Evolutionary conservation across 2,888 invertebrate genomes (phyloP).

Genomic region (Oscheius sp.): DNA sequence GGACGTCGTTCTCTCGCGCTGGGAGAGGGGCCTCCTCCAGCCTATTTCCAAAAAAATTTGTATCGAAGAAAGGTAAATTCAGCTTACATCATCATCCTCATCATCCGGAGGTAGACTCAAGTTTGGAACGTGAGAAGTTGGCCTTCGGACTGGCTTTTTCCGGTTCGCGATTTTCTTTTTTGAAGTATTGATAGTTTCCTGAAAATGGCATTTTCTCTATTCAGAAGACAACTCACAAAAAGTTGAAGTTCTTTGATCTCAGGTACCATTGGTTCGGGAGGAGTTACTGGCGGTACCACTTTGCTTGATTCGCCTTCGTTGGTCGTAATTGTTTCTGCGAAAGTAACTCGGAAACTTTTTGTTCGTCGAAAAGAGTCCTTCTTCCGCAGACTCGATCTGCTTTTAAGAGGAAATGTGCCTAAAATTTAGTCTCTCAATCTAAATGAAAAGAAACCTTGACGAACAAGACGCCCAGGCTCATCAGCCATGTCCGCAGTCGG

Average conservation of each 20-base stretch:
- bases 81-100: not conserved
- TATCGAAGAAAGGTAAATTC: not conserved
- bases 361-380: not conserved
- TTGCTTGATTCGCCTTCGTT: constrained; percentile 5
- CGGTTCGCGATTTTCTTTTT: constrained; percentile 20
- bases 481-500: constrained; percentile 1
- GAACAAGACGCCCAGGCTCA: constrained; percentile 15
- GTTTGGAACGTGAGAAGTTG: constrained; percentile 30
- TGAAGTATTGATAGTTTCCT: constrained; percentile 15
- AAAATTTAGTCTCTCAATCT: not conserved
- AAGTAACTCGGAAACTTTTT: constrained; percentile 22
- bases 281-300: not conserved
- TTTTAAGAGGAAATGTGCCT: constrained; percentile 9
- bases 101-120: not conserved
- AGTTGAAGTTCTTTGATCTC: no score
- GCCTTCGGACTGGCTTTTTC: constrained; percentile 19
- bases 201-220: no score
- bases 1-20: not conserved
- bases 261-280: not conserved
- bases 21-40: not conserved
- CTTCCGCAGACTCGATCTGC: not conserved
- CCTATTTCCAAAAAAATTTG: not conserved
- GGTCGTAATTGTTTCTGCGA: not conserved
- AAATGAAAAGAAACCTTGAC: constrained; percentile 10
- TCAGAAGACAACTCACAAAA: no score